These are phyloP conservation scores for Zosterops hypoxanthus DNA, from an alignment of 2,113 vertebrate species.

Conservation along the genomic window DNA sequence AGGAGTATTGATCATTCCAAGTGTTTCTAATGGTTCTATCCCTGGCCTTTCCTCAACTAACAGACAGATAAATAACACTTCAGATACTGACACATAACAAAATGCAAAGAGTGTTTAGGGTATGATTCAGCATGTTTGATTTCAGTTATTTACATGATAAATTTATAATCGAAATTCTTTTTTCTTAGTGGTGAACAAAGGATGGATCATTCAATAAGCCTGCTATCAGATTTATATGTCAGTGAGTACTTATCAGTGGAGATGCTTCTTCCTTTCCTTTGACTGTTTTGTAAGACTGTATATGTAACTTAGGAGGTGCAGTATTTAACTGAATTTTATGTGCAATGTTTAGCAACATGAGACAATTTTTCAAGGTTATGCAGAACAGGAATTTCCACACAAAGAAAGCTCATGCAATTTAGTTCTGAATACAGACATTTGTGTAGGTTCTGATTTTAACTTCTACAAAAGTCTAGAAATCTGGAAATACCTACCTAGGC, in stretches of 20 bases:
- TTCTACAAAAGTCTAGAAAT: background rate
- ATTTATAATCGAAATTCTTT: background rate
- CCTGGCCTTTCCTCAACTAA: background rate
- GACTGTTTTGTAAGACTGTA: background rate
- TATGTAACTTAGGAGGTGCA: background rate
- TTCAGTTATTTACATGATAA: background rate
- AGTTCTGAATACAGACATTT: background rate
- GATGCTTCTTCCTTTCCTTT: background rate
- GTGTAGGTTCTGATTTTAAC: background rate
- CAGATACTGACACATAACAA: background rate
- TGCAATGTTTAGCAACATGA: background rate
- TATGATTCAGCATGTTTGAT: background rate
- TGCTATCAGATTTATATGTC: background rate
- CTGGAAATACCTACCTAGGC: background rate
- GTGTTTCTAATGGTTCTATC: background rate
- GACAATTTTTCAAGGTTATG: background rate
- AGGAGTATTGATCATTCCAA: background rate
- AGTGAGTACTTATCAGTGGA: background rate
- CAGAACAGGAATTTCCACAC: background rate
- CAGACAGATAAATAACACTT: background rate
- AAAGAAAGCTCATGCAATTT: background rate
- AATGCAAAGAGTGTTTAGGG: background rate
- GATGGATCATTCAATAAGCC: background rate
- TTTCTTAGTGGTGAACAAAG: background rate
- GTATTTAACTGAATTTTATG: background rate